Base-by-base conservation (phyloP, 2,888 invertebrate species). In the Drosophila neonasuta region DNA sequence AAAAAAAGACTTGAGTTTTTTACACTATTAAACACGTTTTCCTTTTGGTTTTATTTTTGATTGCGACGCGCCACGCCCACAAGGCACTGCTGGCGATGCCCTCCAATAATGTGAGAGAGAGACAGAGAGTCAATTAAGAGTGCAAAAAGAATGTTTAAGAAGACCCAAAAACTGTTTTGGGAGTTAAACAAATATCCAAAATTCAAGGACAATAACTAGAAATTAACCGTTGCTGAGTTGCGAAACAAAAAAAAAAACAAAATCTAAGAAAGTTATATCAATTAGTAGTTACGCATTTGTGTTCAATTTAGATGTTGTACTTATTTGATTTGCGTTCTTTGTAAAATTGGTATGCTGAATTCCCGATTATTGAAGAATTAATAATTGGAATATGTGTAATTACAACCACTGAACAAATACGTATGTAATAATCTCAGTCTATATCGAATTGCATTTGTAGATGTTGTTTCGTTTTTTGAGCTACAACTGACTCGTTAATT, bases 141-240 rank as follows among this genome's bases (percentile, higher is more conserved):
- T 77, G 83, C 73, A 72, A 71, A 63, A 60, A 46, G 54, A 65
- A 58, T 69, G 66, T 72, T 73, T 67, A 54, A 55, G 42, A 50
- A 64, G 39, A 45, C 39, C 48, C 36, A 50, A 41, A 68, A 51
- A 11, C 7, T 17, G 42, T 13, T 48, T 48, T 41, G 67, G 68
- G 66, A 24, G 24, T 65, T 57, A 64, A 59, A 62, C 56, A 68
- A 64, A 75, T 77, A 79, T 84, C 80, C 77, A 71, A 77, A 70
- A 70, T 71, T 75, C 62, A 77, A 80, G 71, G 84, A 88, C 85
- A 88, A 88, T 86, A 88, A 88, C 71, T 87, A 87, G 88, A 75
- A 86, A 80, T 77, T 74, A 74, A 77, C 74, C 73, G 71, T 78
- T 83, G 59, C 66, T 42, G 63, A 64, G 76, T 86, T 76, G 59